A percentile compares a stretch with the other conserved stretches of the same genome.
phyloP scores from a whole-genome alignment of 2,113 vertebrate species.

The Mesocricetus auratus region DNA sequence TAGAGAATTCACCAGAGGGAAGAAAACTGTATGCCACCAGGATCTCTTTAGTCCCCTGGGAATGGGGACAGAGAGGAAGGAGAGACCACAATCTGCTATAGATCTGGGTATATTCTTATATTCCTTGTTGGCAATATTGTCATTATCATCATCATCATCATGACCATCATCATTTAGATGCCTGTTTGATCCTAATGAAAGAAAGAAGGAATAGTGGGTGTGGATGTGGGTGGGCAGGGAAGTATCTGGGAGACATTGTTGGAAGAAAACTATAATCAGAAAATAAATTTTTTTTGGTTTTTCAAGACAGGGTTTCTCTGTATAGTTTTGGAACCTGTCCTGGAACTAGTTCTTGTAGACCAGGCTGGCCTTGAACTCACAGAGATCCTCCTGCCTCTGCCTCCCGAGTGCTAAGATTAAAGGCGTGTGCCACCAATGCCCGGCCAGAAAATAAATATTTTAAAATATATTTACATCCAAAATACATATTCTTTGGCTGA shows the following conservation, averaged over 20 bases:
- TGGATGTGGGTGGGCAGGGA: background rate
- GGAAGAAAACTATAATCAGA: background rate
- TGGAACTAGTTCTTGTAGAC: too few species aligned
- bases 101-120: too few species aligned
- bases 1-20: background rate
- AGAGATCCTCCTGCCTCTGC: too few species aligned
- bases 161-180: background rate
- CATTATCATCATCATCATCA: background rate
- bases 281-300: background rate
- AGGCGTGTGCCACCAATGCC: too few species aligned
- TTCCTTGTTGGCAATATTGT: too few species aligned
- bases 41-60: background rate
- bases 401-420: too few species aligned
- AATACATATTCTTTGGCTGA: background rate
- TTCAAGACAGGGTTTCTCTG: too few species aligned
- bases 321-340: too few species aligned
- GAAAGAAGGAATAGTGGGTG: background rate
- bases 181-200: background rate
- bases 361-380: too few species aligned
- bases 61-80: background rate
- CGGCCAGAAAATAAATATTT: too few species aligned
- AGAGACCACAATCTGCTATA: background rate
- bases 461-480: background rate
- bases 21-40: background rate
- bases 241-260: background rate